Base-by-base conservation (phyloP, 2,888 invertebrate species). In the Cryptophagus acutangulus region DNA sequence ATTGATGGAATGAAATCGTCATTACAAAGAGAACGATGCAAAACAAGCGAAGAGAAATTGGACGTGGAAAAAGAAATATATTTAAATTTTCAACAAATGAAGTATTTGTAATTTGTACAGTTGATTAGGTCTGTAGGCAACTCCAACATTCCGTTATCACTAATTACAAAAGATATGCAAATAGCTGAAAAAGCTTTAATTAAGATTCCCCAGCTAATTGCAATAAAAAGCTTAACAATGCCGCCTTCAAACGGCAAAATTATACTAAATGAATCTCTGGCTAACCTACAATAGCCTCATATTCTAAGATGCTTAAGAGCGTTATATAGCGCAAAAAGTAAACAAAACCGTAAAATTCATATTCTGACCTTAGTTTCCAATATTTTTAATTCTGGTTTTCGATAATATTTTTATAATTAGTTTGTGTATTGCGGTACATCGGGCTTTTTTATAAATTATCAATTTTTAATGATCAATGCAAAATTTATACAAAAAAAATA, bases 201-300 rank as follows among this genome's bases (percentile, higher is more conserved):
- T 46, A 45, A 45, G 43, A 45, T 43, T 48, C 45, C 41, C 36
- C 35, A 35, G 46, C 44, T 46, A 46, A 49, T 49, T 46, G 39
- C 42, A 46, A 46, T 49, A 46, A 49, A 49, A 49, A 49, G 46
- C 44, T 41, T 40, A 46, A 43, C 45, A 49, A 46, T 46, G 46
- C 39, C 43, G 48, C 34, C 41, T 48, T 41, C 38, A 37, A 45
- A 48, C 45, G 33, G 40, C 40, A 37, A 45, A 43, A 48, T 48
- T 48, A 42, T 41, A 36, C 43, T 35, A 37, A 33, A 36, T 16
- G 40, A 41, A 41, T 43, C 41, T 30, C 20, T 35, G 31, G 30
- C 14, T 15, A 38, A 33, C 30, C 37, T 42, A 36, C 39, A 40
- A 36, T 31, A 5, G 16, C 6, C 16, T 16, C 15, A 25, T 13